These are phyloP conservation scores for Chamaedrilus cognettii DNA, from an alignment of 2,888 invertebrate species.

Conservation along the genomic window DNA sequence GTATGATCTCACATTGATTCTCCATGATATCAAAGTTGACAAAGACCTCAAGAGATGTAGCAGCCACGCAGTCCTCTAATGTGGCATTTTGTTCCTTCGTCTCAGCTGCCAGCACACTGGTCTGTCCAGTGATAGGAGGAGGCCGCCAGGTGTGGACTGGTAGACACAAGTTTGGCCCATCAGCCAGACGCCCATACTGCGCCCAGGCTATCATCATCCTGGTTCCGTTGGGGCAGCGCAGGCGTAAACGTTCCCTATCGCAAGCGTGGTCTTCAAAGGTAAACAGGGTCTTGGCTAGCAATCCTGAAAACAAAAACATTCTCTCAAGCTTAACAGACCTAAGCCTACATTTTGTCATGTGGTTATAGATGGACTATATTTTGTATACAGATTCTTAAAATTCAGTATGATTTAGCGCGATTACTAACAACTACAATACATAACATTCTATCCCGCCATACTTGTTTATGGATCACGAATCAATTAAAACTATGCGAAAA, in stretches of 20 bases:
- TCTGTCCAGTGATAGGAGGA: neutral
- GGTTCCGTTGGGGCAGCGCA: neutral
- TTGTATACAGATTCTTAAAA: no score
- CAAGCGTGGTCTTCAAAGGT: constrained; percentile 5
- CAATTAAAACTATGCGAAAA: no score
- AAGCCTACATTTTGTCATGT: no score
- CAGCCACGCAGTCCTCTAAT: neutral
- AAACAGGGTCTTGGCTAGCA: neutral
- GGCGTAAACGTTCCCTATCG: neutral
- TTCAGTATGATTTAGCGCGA: no score
- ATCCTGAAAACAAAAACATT: constrained; percentile 2
- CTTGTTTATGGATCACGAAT: no score
- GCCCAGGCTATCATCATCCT: constrained; percentile 3
- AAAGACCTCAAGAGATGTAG: constrained; percentile 1
- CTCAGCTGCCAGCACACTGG: neutral
- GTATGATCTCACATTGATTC: neutral
- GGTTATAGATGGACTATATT: no score
- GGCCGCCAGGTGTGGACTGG: constrained; percentile 8
- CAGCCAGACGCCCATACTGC: constrained; percentile 1
- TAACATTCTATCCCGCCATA: no score
- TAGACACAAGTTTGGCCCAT: neutral
- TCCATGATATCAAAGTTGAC: neutral
- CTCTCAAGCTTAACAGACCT: no score
- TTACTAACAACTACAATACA: no score
- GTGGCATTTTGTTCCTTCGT: no score